A percentile compares a stretch with the other conserved stretches of the same genome.
Conservation (phyloP, 2,113 vertebrate species). For the Saguinus imperator region DNA sequence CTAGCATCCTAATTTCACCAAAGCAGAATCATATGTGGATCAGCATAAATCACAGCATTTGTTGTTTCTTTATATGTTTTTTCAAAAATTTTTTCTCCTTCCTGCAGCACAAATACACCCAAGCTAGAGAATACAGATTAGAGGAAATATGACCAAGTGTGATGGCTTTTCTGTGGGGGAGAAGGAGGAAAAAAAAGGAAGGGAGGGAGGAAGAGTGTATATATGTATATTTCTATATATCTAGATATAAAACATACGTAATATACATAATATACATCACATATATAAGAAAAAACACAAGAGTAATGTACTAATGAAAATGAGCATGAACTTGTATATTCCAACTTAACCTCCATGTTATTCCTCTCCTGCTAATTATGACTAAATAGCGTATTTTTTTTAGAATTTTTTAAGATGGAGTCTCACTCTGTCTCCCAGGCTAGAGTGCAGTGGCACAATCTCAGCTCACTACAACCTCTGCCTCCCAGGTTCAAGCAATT, state of each 20-base stretch:
- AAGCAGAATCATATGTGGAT: conserved; percentile 51
- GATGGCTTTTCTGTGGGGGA: not conserved
- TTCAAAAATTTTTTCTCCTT: not conserved
- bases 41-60: conserved; percentile 16
- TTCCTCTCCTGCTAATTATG: not conserved
- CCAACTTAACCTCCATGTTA: not conserved
- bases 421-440: not conserved
- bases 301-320: not conserved
- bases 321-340: not conserved
- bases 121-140: not conserved
- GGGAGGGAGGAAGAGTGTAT: no score
- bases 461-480: not conserved
- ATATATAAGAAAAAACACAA: not conserved
- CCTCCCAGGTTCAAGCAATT: not conserved
- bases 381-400: not conserved
- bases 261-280: not conserved
- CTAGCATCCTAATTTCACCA: not conserved
- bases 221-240: not conserved
- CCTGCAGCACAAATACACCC: not conserved
- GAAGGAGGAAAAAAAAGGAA: not conserved
- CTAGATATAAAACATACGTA: not conserved
- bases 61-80: not conserved
- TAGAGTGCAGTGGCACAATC: not conserved
- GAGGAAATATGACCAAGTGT: not conserved
- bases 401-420: not conserved